Percentiles rank a stretch among this genome's conserved stretches.
Conservation (phyloP, 2,888 invertebrate genomes). For the Drosophila stalkeri region DNA sequence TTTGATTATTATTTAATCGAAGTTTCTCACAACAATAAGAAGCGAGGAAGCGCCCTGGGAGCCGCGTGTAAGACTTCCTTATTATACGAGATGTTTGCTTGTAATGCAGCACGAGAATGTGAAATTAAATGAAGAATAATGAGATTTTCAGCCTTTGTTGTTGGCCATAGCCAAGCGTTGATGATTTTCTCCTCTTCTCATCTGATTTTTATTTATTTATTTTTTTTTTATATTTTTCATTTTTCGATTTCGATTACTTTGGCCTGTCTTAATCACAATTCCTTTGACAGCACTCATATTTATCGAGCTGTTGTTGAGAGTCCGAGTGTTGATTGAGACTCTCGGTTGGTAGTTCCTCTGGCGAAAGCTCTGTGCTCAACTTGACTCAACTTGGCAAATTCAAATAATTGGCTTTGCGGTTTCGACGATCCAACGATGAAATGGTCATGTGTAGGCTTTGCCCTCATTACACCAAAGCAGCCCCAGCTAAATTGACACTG, state of each 20-base stretch:
- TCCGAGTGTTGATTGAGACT: slow-evolving; percentile 28
- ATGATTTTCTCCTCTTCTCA: slow-evolving; percentile 11
- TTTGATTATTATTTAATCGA: slow-evolving; percentile 77
- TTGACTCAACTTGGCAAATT: slow-evolving; percentile 32
- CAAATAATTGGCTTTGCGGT: slow-evolving; percentile 61
- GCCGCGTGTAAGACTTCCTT: slow-evolving; percentile 7
- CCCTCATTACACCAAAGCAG: slow-evolving; percentile 6
- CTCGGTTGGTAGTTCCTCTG: slow-evolving; percentile 9
- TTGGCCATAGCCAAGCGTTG: slow-evolving; percentile 9
- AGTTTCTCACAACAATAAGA: slow-evolving; percentile 74
- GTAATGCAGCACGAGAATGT: slow-evolving; percentile 48
- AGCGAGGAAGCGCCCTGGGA: slow-evolving; percentile 20
- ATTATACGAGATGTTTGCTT: slow-evolving; percentile 18
- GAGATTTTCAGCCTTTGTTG: slow-evolving; percentile 66
- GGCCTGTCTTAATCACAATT: slow-evolving; percentile 32
- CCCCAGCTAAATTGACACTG: slow-evolving; percentile 35
- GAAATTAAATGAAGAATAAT: slow-evolving; percentile 79
- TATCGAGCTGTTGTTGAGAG: slow-evolving; percentile 18
- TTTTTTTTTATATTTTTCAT: not conserved
- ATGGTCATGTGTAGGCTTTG: not conserved
- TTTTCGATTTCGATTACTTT: slow-evolving; percentile 24
- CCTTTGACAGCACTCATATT: slow-evolving; percentile 22
- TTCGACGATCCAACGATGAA: slow-evolving; percentile 15
- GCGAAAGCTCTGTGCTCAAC: not conserved
- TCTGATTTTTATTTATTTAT: not conserved